phyloP scores from a whole-genome alignment of 2,888 invertebrate species.

The Cheilosia variabilis region DNA sequence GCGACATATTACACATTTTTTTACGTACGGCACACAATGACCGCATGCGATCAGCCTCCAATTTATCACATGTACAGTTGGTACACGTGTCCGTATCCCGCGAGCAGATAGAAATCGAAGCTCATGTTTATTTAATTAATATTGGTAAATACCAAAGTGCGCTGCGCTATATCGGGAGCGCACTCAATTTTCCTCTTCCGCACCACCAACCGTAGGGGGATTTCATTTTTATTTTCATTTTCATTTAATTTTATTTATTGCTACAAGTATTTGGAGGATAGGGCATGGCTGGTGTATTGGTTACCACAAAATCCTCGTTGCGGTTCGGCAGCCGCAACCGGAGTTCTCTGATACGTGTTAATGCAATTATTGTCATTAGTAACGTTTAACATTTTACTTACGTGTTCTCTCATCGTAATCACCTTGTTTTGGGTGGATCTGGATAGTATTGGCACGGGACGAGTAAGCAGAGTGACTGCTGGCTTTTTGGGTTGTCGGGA shows the following conservation, averaged over 20 bases:
- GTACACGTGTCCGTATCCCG: not conserved
- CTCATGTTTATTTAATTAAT: constrained; percentile 54
- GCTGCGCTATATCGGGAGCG: not conserved
- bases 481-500: too few species aligned
- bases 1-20: not conserved
- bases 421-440: not conserved
- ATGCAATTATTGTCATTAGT: constrained; percentile 43
- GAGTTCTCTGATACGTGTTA: constrained; percentile 34
- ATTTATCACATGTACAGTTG: constrained; percentile 14
- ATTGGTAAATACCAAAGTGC: constrained; percentile 10
- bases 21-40: not conserved
- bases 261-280: not conserved
- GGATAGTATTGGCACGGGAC: not conserved
- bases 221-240: not conserved
- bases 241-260: constrained; percentile 23
- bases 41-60: constrained; percentile 10
- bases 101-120: constrained; percentile 16
- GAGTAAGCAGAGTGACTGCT: not conserved
- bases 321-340: constrained; percentile 35
- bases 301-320: constrained; percentile 53
- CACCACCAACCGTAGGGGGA: not conserved
- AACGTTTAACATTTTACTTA: constrained; percentile 25
- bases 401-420: constrained; percentile 4
- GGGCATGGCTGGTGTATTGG: not conserved
- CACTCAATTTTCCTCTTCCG: constrained; percentile 22